These are phyloP conservation scores for Hippocampus zosterae DNA, from an alignment of 2,113 vertebrate species.

Conservation along the genomic window DNA sequence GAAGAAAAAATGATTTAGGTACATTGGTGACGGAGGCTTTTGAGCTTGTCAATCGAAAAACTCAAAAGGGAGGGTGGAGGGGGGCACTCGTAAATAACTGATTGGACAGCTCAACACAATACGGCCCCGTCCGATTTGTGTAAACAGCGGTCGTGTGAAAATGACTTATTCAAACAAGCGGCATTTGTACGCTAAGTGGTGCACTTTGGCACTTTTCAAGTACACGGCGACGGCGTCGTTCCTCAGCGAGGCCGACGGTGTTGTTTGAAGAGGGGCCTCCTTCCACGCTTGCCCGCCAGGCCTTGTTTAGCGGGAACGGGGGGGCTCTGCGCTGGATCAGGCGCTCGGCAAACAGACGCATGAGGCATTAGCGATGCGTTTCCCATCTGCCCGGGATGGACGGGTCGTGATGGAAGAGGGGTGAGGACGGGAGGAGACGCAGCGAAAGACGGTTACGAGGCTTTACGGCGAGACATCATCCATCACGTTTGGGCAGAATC, in stretches of 20 bases:
- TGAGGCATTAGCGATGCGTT: conserved; percentile 57
- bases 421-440: conserved; percentile 28
- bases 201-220: conserved; percentile 19
- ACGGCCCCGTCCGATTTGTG: background rate
- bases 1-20: too few relatives aligned
- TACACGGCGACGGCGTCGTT: conserved; percentile 18
- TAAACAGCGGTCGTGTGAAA: background rate
- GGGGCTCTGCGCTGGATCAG: conserved; percentile 44
- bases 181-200: conserved; percentile 11
- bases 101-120: background rate
- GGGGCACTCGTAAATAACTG: background rate
- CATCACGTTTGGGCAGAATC: conserved; percentile 31
- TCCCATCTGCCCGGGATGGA: conserved; percentile 60
- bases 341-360: conserved; percentile 48
- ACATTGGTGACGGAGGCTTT: too few relatives aligned
- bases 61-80: too few relatives aligned
- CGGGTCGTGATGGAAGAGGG: conserved; percentile 39
- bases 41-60: background rate
- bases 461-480: conserved; percentile 38
- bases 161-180: background rate
- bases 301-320: conserved; percentile 28
- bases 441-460: conserved; percentile 12
- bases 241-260: conserved; percentile 7
- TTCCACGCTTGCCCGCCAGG: conserved; percentile 14
- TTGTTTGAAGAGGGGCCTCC: conserved; percentile 33